Percentiles rank a stretch among this genome's conserved stretches.
Conservation (phyloP, 92 coral and sea anemone genomes). For the Metridium senile region DNA sequence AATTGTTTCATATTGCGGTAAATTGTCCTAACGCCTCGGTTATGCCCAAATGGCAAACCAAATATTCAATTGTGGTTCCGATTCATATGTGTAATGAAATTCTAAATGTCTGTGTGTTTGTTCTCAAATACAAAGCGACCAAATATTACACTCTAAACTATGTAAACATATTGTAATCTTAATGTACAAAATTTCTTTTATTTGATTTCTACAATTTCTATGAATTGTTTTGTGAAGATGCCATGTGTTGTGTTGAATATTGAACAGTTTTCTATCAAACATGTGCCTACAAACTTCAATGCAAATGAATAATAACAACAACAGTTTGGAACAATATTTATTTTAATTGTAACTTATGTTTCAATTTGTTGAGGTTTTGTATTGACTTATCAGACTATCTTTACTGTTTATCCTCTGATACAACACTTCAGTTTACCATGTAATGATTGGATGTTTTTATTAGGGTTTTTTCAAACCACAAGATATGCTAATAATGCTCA, state of each 20-base stretch:
- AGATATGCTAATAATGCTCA: not conserved
- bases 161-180: not conserved
- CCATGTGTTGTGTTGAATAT: constrained; percentile 4
- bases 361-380: not conserved
- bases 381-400: not conserved
- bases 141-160: not conserved
- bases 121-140: not conserved
- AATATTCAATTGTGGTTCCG: constrained; percentile 8
- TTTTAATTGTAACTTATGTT: not conserved
- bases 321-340: not conserved
- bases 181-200: not conserved
- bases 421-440: not conserved
- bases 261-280: not conserved
- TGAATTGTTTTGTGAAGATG: not conserved
- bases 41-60: constrained; percentile 12
- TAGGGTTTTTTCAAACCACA: not conserved
- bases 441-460: not conserved
- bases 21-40: not conserved
- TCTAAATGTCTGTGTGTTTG: not conserved
- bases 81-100: not conserved
- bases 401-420: not conserved
- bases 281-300: not conserved
- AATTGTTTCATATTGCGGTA: not conserved
- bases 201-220: not conserved
- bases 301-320: not conserved